Percentiles rank a stretch among this genome's conserved stretches.
Conservation (phyloP, 2,113 vertebrate species). For the Myrmecophaga tridactyla region DNA sequence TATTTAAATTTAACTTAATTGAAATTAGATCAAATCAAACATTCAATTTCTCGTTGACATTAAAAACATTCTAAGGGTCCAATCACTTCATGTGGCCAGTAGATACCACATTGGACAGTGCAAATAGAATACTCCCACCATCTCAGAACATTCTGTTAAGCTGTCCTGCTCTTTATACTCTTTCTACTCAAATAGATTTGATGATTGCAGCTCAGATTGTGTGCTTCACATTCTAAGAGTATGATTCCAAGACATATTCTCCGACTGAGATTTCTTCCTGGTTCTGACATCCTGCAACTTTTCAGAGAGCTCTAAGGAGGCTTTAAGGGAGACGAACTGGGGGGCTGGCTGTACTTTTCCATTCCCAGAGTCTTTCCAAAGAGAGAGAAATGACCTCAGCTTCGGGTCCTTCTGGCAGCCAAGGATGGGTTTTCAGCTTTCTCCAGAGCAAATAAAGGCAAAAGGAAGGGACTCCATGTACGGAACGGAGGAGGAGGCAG, state of each 20-base stretch:
- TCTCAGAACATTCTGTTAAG: not conserved
- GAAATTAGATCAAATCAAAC: not conserved
- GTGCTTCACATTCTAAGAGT: not conserved
- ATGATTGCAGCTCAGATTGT: not conserved
- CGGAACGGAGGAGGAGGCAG: not conserved
- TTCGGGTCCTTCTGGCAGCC: conserved; percentile 72
- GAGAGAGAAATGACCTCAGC: conserved; percentile 71
- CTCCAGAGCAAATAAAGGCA: conserved; percentile 79
- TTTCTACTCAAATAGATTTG: not conserved
- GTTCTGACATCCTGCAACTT: not conserved
- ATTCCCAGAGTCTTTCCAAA: conserved; percentile 55
- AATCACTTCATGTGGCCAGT: not conserved
- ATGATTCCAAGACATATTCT: not conserved
- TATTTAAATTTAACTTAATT: not conserved
- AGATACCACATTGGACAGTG: not conserved
- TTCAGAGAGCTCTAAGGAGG: not conserved
- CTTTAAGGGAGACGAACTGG: not conserved
- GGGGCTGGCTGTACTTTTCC: conserved; percentile 84
- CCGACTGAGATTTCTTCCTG: not conserved
- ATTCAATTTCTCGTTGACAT: not conserved
- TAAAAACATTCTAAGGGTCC: not conserved
- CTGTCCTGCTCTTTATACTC: not conserved
- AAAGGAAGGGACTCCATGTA: conserved; percentile 68
- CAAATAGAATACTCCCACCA: not conserved
- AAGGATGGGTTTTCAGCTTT: conserved; percentile 42